These are phyloP conservation scores for Lytechinus variegatus DNA, from an alignment of 35 echinoderm and acorn worm species.

Conservation along the genomic window DNA sequence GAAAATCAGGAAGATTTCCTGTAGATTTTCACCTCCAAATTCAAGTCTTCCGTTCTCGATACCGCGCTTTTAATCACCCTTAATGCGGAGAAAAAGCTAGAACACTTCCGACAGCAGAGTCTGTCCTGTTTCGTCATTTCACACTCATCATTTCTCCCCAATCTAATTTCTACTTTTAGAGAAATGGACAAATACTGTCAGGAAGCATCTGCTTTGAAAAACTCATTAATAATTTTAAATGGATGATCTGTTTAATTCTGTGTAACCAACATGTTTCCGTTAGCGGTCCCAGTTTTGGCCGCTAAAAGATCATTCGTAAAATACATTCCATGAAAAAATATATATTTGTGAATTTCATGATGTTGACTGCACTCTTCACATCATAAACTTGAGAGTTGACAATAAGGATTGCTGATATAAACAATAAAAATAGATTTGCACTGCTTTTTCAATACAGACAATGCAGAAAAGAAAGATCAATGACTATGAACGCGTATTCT, in stretches of 20 bases:
- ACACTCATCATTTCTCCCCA: not conserved
- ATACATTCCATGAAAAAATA: not conserved
- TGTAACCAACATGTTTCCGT: not conserved
- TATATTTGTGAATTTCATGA: not conserved
- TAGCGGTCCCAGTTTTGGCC: not conserved
- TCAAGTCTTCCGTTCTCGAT: not conserved
- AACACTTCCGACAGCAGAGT: not conserved
- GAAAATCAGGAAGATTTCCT: slow-evolving; percentile 6
- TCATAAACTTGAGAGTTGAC: not conserved
- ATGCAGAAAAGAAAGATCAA: too few species aligned
- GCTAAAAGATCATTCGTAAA: not conserved
- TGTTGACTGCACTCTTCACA: not conserved
- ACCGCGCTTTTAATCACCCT: not conserved
- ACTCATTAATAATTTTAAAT: not conserved
- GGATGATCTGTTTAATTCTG: not conserved
- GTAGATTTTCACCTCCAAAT: slow-evolving; percentile 11
- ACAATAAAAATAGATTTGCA: too few species aligned
- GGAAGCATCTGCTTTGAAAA: not conserved
- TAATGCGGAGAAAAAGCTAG: not conserved
- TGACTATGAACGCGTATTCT: too few species aligned
- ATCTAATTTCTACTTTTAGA: not conserved
- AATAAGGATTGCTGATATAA: too few species aligned
- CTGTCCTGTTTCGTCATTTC: not conserved
- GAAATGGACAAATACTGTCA: not conserved
- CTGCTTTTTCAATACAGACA: too few species aligned